A percentile compares a stretch with the other conserved stretches of the same genome.
Conservation (phyloP, 2,113 vertebrate species). For the Salvelinus sp. region DNA sequence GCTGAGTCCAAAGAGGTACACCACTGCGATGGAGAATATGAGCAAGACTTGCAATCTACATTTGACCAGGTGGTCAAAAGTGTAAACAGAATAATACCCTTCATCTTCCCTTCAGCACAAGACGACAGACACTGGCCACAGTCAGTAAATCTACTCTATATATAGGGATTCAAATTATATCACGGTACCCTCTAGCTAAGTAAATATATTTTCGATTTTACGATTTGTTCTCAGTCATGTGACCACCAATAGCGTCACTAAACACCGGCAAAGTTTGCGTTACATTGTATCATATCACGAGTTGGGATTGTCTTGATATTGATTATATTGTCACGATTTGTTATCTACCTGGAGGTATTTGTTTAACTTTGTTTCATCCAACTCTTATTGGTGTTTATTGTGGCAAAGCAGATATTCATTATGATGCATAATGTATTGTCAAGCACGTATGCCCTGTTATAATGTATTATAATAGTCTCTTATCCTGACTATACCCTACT, state of each 20-base stretch:
- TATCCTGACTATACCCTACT: too few species aligned
- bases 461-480: too few species aligned
- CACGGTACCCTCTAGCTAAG: not conserved
- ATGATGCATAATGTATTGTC: too few species aligned
- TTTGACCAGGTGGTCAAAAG: conserved; percentile 10
- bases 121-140: not conserved
- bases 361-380: not conserved
- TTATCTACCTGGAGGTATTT: too few species aligned
- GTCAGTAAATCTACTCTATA: not conserved
- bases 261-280: not conserved
- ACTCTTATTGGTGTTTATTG: not conserved
- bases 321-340: too few species aligned
- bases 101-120: conserved; percentile 36
- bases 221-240: conserved; percentile 7
- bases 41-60: conserved; percentile 43
- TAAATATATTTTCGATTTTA: not conserved
- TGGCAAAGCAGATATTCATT: too few species aligned
- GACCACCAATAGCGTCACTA: not conserved
- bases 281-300: too few species aligned
- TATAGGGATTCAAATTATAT: not conserved
- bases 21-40: conserved; percentile 67
- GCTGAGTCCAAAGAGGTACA: conserved; percentile 74
- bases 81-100: conserved; percentile 28
- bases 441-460: too few species aligned
- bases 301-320: too few species aligned